Evolutionary conservation across 2,797 vertebrate genomes (phyloP).

Genomic region (Mormyrus proboscirostris): DNA sequence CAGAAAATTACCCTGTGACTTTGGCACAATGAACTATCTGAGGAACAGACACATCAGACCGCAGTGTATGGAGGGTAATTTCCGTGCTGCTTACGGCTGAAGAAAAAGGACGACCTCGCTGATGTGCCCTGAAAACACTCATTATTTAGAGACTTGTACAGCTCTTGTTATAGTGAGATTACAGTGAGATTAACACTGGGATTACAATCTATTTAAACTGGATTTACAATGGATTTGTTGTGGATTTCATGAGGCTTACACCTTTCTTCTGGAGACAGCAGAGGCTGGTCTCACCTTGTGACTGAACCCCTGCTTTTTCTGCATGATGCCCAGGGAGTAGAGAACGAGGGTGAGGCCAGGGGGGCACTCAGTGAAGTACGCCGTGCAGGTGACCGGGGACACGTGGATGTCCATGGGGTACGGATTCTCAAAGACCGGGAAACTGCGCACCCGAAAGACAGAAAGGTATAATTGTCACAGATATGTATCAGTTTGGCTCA

Average conservation of each 20-base stretch:
- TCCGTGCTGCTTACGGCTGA: neutral
- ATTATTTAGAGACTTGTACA: neutral
- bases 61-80: neutral
- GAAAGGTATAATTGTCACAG: neutral
- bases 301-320: constrained; percentile 96
- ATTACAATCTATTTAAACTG: neutral
- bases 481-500: neutral
- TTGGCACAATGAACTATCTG: neutral
- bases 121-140: neutral
- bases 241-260: neutral
- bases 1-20: neutral
- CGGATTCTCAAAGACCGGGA: constrained; percentile 98
- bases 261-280: neutral
- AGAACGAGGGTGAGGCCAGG: constrained; percentile 92
- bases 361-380: constrained; percentile 94
- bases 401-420: constrained; percentile 98
- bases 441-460: constrained; percentile 60
- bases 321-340: constrained; percentile 93
- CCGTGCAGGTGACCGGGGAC: constrained; percentile 94
- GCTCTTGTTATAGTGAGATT: neutral
- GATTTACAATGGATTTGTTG: neutral
- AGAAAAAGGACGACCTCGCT: neutral
- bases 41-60: neutral
- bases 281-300: constrained; percentile 71
- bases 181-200: neutral